These are phyloP conservation scores for Dendrolimus pini DNA, from an alignment of 2,888 invertebrate species.

Conservation along the genomic window DNA sequence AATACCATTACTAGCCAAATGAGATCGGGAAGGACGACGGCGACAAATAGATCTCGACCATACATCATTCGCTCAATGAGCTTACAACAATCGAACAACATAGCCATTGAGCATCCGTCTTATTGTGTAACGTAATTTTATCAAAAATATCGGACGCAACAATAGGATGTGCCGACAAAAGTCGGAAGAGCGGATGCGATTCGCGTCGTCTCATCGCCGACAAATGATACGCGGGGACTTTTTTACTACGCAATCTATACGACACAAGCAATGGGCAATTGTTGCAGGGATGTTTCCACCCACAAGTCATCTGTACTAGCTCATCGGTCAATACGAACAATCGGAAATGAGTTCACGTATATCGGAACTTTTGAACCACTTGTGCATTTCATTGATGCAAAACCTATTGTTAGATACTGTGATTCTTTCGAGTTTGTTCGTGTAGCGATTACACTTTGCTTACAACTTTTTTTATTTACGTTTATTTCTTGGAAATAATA, in stretches of 20 bases:
- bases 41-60: slow-evolving; percentile 36
- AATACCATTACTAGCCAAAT: slow-evolving; percentile 47
- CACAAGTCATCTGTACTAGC: slow-evolving; percentile 56
- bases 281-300: slow-evolving; percentile 73
- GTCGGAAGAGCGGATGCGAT: slow-evolving; percentile 75
- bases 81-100: slow-evolving; percentile 69
- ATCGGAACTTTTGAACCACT: slow-evolving; percentile 62
- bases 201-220: slow-evolving; percentile 65
- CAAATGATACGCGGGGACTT: slow-evolving; percentile 43
- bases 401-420: neutral
- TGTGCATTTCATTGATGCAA: slow-evolving; percentile 30
- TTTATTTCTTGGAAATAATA: no score
- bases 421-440: neutral
- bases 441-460: neutral
- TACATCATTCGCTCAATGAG: slow-evolving; percentile 71
- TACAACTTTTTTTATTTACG: no score
- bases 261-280: slow-evolving; percentile 46
- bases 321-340: slow-evolving; percentile 69
- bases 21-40: slow-evolving; percentile 58
- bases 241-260: slow-evolving; percentile 62
- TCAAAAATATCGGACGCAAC: slow-evolving; percentile 70
- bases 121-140: slow-evolving; percentile 72
- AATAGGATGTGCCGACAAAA: slow-evolving; percentile 64
- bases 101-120: slow-evolving; percentile 50
- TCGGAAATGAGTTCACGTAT: slow-evolving; percentile 64